Conservation (phyloP, 2,888 invertebrate species). For the Euproctis similis region DNA sequence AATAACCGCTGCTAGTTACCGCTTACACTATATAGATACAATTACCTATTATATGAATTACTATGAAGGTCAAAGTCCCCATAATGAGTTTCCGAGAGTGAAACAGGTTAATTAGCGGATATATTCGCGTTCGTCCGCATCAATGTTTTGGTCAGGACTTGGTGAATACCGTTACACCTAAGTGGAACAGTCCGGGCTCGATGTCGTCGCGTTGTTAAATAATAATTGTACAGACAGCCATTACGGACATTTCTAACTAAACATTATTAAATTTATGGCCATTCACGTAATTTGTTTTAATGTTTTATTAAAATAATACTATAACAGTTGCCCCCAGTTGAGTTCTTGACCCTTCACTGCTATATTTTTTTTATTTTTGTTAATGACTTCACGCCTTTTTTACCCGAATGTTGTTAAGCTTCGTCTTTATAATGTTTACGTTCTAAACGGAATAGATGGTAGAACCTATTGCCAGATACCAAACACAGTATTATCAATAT, state of each 20-base stretch:
- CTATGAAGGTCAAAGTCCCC: conserved; percentile 42
- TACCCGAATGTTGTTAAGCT: too few relatives aligned
- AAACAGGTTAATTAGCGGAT: conserved; percentile 53
- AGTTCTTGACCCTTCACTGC: too few relatives aligned
- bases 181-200: conserved; percentile 43
- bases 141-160: conserved; percentile 48
- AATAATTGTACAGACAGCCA: too few relatives aligned
- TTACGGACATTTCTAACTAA: conserved; percentile 17
- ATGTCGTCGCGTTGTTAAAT: conserved; percentile 27
- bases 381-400: too few relatives aligned
- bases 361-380: too few relatives aligned
- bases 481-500: too few relatives aligned
- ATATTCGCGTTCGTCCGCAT: conserved; percentile 31
- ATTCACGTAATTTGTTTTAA: conserved; percentile 1
- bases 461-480: too few relatives aligned
- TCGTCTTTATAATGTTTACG: too few relatives aligned
- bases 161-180: conserved; percentile 43
- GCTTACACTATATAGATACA: conserved; percentile 21
- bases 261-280: conserved; percentile 1
- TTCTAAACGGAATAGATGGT: too few relatives aligned
- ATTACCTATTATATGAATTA: conserved; percentile 28
- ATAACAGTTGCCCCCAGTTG: too few relatives aligned
- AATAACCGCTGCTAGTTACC: conserved; percentile 6
- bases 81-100: conserved; percentile 34
- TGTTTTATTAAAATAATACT: too few relatives aligned